Evolutionary conservation across 2,113 vertebrate genomes (phyloP).

Genomic region (Ancistrus triradiatus): DNA sequence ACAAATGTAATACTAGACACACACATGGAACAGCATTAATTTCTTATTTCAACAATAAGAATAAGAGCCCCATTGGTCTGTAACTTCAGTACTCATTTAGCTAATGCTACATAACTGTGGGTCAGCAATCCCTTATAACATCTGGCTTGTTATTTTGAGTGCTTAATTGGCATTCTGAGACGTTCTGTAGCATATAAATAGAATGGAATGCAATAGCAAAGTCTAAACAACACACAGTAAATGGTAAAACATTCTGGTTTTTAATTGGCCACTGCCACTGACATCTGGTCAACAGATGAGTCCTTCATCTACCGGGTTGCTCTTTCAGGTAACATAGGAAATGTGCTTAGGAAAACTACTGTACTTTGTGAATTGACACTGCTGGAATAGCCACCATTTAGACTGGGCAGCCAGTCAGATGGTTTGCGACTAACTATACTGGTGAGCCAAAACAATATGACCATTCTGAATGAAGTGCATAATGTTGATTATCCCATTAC

Average conservation of each 20-base stretch:
- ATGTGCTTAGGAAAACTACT: neutral
- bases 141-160: conserved; percentile 5
- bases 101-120: no score
- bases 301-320: neutral
- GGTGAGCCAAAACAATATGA: no score
- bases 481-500: no score
- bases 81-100: no score
- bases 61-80: no score
- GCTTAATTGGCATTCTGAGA: neutral
- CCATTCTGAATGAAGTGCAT: no score
- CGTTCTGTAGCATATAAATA: neutral
- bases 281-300: conserved; percentile 23
- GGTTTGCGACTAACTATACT: no score
- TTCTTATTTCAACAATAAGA: no score
- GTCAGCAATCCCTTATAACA: neutral
- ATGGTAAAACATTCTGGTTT: neutral
- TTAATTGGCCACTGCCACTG: neutral
- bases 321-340: neutral
- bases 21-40: no score
- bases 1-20: no score
- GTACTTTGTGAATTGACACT: neutral
- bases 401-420: no score
- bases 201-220: neutral
- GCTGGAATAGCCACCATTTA: no score
- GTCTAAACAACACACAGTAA: conserved; percentile 5